Conservation (phyloP, 2,797 vertebrate species). For the Poecilia picta region DNA sequence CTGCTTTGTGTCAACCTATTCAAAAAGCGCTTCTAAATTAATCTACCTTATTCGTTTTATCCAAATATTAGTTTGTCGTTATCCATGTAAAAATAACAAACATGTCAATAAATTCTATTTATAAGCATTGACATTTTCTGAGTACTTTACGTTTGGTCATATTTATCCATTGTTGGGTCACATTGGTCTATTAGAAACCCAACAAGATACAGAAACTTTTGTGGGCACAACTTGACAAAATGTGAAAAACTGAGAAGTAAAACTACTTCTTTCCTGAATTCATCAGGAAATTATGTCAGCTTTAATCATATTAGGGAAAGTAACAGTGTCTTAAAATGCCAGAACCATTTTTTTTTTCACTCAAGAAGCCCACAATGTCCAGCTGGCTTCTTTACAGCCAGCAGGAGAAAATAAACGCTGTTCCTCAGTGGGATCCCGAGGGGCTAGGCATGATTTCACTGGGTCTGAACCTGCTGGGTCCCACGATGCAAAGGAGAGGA, state of each 20-base stretch:
- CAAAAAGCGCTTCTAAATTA: not conserved
- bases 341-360: too few species aligned
- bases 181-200: not conserved
- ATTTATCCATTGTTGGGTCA: not conserved
- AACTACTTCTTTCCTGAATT: too few species aligned
- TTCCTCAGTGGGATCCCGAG: slow-evolving; percentile 41
- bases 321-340: slow-evolving; percentile 5
- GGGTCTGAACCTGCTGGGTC: not conserved
- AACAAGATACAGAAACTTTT: not conserved
- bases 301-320: not conserved
- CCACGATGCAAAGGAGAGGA: not conserved
- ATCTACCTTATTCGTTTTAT: not conserved
- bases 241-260: not conserved
- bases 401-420: slow-evolving; percentile 40
- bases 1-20: too few species aligned
- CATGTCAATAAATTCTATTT: not conserved
- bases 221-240: not conserved
- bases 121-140: not conserved
- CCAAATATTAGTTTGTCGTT: not conserved
- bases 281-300: not conserved
- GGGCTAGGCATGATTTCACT: slow-evolving; percentile 39
- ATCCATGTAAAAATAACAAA: not conserved
- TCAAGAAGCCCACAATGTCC: not conserved
- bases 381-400: slow-evolving; percentile 21
- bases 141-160: not conserved